Conservation (phyloP, 2,888 invertebrate genomes). For the Pristionchus entomophagus region DNA sequence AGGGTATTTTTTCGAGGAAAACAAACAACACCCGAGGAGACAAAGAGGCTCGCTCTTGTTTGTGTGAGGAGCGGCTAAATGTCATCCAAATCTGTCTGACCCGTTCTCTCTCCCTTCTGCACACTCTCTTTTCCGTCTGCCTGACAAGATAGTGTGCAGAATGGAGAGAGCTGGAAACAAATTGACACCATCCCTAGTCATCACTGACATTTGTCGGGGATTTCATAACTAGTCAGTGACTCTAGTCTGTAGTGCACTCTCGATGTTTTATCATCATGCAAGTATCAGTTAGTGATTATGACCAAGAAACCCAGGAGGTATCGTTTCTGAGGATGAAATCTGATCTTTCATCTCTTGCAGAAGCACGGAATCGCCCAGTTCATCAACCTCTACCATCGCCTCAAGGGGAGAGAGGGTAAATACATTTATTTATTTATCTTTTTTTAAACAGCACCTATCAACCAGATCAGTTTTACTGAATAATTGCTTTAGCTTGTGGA, state of each 20-base stretch:
- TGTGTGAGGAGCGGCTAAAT: not conserved
- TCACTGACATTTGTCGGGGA: not conserved
- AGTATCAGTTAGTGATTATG: not conserved
- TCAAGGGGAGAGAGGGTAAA: constrained; percentile 80
- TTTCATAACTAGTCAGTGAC: not conserved
- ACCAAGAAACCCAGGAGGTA: not conserved
- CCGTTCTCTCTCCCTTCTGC: too few species aligned
- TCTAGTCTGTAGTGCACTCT: not conserved
- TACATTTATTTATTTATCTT: not conserved
- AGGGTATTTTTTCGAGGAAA: not conserved
- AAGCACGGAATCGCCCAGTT: constrained; percentile 96
- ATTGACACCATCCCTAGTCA: too few species aligned
- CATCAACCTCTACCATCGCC: constrained; percentile 90
- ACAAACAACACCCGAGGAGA: not conserved
- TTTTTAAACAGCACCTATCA: constrained; percentile 19
- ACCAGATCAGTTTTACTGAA: constrained; percentile 41
- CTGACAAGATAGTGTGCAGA: too few species aligned
- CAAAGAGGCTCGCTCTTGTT: not conserved
- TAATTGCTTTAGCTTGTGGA: too few species aligned
- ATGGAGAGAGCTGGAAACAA: too few species aligned
- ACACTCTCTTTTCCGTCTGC: too few species aligned
- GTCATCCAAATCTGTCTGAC: not conserved
- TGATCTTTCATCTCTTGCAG: constrained; percentile 49
- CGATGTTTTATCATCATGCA: not conserved
- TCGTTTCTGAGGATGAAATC: not conserved